phyloP scores from a whole-genome alignment of 2,888 invertebrate species.

The Syrista parreyssii region DNA sequence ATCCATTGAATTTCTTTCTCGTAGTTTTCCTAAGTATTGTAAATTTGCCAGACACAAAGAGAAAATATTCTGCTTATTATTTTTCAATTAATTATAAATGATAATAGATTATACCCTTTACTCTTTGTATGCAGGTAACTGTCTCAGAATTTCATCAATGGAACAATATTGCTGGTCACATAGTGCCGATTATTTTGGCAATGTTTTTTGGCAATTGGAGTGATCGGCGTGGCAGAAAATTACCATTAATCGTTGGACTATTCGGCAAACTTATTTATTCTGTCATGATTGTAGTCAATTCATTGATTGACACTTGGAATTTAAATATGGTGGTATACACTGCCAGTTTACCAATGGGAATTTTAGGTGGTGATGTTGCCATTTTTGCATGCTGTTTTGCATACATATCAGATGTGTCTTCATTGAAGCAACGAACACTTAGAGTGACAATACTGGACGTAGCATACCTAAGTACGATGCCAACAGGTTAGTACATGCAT shows the following conservation, averaged over 20 bases:
- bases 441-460: slow-evolving; percentile 86
- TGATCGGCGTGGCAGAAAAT: slow-evolving; percentile 81
- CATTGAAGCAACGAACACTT: slow-evolving; percentile 76
- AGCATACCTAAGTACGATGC: slow-evolving; percentile 85
- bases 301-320: slow-evolving; percentile 75
- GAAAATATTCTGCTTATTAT: background rate
- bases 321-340: slow-evolving; percentile 80
- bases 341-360: slow-evolving; percentile 80
- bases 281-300: slow-evolving; percentile 78
- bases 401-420: slow-evolving; percentile 84
- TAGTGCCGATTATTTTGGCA: slow-evolving; percentile 80
- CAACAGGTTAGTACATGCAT: slow-evolving; percentile 70
- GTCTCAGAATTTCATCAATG: slow-evolving; percentile 82
- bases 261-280: slow-evolving; percentile 82
- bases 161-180: slow-evolving; percentile 80
- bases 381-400: slow-evolving; percentile 84
- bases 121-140: slow-evolving; percentile 69
- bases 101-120: background rate
- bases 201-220: slow-evolving; percentile 87
- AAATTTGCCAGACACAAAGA: background rate
- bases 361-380: slow-evolving; percentile 83
- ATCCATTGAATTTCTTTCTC: background rate
- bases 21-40: background rate
- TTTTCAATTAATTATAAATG: background rate
- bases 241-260: slow-evolving; percentile 78